These are phyloP conservation scores for Nephrotoma guestfalica DNA, from an alignment of 2,888 invertebrate genomes.

Conservation along the genomic window DNA sequence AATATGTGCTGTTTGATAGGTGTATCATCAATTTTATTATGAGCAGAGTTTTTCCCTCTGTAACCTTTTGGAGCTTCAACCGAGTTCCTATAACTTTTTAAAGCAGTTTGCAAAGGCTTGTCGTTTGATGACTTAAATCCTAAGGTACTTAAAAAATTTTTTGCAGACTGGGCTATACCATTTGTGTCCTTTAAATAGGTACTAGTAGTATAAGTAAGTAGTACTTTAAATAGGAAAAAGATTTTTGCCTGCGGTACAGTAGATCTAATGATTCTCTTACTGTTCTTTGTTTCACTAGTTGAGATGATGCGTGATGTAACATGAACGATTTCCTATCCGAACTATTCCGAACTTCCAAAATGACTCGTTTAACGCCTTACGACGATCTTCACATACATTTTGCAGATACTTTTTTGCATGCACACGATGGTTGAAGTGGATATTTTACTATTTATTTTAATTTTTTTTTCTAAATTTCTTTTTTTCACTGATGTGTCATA, in stretches of 20 bases:
- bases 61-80: no score
- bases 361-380: no score
- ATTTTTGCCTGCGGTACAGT: not conserved
- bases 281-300: not conserved
- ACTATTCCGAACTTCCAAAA: not conserved
- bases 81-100: no score
- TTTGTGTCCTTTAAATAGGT: not conserved
- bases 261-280: not conserved
- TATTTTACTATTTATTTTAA: no score
- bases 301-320: no score
- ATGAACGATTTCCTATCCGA: not conserved
- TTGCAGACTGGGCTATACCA: not conserved
- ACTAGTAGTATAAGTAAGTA: no score
- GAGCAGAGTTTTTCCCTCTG: not conserved
- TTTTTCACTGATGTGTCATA: not conserved
- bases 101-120: no score
- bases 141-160: no score
- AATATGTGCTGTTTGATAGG: not conserved
- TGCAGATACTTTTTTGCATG: not conserved
- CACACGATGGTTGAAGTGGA: not conserved
- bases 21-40: not conserved
- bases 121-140: no score
- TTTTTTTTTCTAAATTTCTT: not conserved
- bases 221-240: no score
- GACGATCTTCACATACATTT: no score